Percentiles rank a stretch among this genome's conserved stretches.
phyloP scores from a whole-genome alignment of 2,888 invertebrate species.

The Stegana nigrithorax region DNA sequence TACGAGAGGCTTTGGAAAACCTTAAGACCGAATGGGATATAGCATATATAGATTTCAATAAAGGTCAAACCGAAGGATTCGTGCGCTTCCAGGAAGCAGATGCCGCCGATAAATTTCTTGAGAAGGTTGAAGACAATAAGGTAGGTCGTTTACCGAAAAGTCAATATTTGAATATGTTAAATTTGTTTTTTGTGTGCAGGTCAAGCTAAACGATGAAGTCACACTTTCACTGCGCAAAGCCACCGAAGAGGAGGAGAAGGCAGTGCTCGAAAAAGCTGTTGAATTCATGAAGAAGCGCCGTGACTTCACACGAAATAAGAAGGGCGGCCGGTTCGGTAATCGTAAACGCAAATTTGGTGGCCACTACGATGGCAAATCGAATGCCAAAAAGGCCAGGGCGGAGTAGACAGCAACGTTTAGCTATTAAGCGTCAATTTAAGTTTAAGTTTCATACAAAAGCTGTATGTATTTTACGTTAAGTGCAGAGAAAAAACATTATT shows the following conservation, averaged over 20 bases:
- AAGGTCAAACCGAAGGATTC: conserved; percentile 80
- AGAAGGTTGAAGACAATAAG: conserved; percentile 75
- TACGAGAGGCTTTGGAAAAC: conserved; percentile 76
- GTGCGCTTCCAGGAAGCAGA: conserved; percentile 79
- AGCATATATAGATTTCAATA: conserved; percentile 81
- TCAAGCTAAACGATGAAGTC: conserved; percentile 68
- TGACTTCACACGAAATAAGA: conserved; percentile 64
- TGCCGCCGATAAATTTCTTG: conserved; percentile 74
- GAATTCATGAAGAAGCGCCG: conserved; percentile 74
- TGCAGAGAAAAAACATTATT: not conserved
- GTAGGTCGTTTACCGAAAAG: conserved; percentile 64
- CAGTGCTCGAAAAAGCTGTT: conserved; percentile 74
- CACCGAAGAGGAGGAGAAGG: conserved; percentile 80
- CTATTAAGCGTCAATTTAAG: not conserved
- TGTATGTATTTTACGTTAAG: conserved; percentile 10
- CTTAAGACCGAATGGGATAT: conserved; percentile 68
- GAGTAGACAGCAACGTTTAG: conserved; percentile 34
- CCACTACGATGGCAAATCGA: conserved; percentile 50
- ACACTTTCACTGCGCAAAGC: conserved; percentile 72
- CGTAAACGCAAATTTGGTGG: conserved; percentile 58
- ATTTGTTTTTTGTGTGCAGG: conserved; percentile 30
- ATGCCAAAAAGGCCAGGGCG: conserved; percentile 48
- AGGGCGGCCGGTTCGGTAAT: conserved; percentile 49
- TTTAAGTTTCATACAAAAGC: not conserved
- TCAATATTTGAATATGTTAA: not conserved